phyloP scores from a whole-genome alignment of 2,888 invertebrate species.

The Slavum lentiscoides region DNA sequence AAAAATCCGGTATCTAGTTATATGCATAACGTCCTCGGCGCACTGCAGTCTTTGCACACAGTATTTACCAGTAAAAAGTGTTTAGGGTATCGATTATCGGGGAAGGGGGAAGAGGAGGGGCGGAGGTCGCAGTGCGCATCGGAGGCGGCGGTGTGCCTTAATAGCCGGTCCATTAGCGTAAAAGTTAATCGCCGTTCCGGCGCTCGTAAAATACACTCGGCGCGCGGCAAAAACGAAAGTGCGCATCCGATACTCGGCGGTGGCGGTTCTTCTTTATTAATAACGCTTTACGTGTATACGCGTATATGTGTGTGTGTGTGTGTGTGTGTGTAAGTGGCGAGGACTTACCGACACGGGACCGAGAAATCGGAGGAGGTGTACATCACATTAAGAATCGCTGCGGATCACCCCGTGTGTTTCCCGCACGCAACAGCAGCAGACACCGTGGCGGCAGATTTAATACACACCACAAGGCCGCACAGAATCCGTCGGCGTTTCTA shows the following conservation, averaged over 20 bases:
- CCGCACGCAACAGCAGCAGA: too few species aligned
- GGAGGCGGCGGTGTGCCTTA: slow-evolving; percentile 21
- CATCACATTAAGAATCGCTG: slow-evolving; percentile 51
- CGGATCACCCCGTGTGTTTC: slow-evolving; percentile 38
- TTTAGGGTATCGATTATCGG: slow-evolving; percentile 35
- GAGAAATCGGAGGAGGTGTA: not conserved
- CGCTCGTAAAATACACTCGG: slow-evolving; percentile 52
- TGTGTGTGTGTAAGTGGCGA: not conserved
- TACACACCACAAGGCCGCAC: too few species aligned
- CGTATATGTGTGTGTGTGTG: not conserved
- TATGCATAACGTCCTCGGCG: too few species aligned
- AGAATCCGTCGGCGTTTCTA: too few species aligned
- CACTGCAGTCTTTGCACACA: too few species aligned
- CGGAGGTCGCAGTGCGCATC: not conserved
- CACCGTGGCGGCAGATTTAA: not conserved
- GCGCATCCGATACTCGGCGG: slow-evolving; percentile 28
- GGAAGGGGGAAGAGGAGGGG: not conserved
- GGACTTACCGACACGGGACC: not conserved
- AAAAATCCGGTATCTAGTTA: too few species aligned
- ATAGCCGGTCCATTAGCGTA: slow-evolving; percentile 53
- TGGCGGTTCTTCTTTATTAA: slow-evolving; percentile 43
- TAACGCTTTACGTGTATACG: slow-evolving; percentile 15
- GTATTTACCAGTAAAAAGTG: not conserved
- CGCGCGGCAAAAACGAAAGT: slow-evolving; percentile 45
- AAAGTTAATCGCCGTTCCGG: slow-evolving; percentile 47